Evolutionary conservation across 2,113 vertebrate genomes (phyloP), one percentile per base, ranked within the genome.

Genomic region (Tyrannus savana): DNA sequence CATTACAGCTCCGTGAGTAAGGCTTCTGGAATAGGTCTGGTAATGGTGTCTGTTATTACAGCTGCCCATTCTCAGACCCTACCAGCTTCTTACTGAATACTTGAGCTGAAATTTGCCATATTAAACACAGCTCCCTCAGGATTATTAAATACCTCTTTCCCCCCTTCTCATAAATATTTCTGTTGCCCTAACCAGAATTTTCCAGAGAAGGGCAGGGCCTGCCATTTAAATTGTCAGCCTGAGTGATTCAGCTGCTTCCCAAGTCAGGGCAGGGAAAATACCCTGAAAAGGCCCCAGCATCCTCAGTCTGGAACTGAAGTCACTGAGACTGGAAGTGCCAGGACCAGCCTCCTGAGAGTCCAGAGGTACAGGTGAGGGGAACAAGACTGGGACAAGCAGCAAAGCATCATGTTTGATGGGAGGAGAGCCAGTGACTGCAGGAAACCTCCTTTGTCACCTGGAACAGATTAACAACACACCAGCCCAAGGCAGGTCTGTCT

Each of bases 1-100:
- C 93, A 89, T 95, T 84, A 92, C 58, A 89, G 30, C 25, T 31
- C 72, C 33, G 22, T 93, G 91, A 89, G 87, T 87, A 75, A 97
- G 73, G 68, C 80, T 55, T 33, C n/a, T 67, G 86, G 64, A 87
- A 59, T 15, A 86, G 77, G 55, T 33, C 83, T 89, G 68, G 41
- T 89, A 37, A 84, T 8, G 19, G 50, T 75, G 69, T 49, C 72
- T 96, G 91, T 58, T 95, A 31, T 68, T 92, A 68, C 73, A 95
- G 96, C 89, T 94, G 91, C 49, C 84, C 77, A 53, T 81, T 82
- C 56, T 39, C 76, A 81, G 84, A 71, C 83, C 28, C 78, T 14
- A 25, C 73, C 64, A 69, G 64, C 80, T 89, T 50, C 79, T 69
- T 81, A 23, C 68, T 59, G 42, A 71, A 35, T 3, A 33, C 59